Percentiles rank a stretch among this genome's conserved stretches.
Evolutionary conservation across 2,888 invertebrate genomes (phyloP).

Genomic region (Scelioninae gen. 2): DNA sequence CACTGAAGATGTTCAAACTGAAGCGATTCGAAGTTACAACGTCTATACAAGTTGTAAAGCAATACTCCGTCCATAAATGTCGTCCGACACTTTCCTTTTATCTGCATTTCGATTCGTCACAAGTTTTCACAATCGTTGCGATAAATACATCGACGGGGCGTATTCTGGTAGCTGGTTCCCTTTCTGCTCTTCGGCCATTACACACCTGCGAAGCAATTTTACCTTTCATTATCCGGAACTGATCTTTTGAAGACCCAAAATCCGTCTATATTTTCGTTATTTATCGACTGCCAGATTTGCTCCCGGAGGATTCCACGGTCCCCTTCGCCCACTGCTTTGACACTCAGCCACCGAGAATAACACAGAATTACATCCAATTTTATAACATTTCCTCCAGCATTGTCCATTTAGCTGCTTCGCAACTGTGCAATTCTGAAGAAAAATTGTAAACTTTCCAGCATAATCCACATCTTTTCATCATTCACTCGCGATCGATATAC

Average conservation of each 20-base stretch:
- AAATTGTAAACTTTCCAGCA: too few relatives aligned
- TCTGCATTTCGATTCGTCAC: slow-evolving; percentile 41
- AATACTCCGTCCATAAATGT: slow-evolving; percentile 17
- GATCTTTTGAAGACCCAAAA: slow-evolving; percentile 74
- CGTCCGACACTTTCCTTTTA: slow-evolving; percentile 42
- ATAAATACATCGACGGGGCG: slow-evolving; percentile 72
- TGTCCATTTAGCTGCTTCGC: slow-evolving; percentile 13
- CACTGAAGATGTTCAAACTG: too few relatives aligned
- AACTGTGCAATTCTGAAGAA: slow-evolving; percentile 5
- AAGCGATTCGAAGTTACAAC: too few relatives aligned
- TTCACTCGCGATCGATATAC: too few relatives aligned
- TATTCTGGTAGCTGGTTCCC: slow-evolving; percentile 74
- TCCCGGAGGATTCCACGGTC: slow-evolving; percentile 59
- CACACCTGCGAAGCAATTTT: slow-evolving; percentile 74
- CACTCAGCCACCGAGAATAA: slow-evolving; percentile 11
- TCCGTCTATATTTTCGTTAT: slow-evolving; percentile 73
- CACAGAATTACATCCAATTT: too few relatives aligned
- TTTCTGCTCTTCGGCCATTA: slow-evolving; percentile 62
- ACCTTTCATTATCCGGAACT: slow-evolving; percentile 74
- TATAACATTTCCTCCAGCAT: too few relatives aligned
- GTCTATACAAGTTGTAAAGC: too few relatives aligned
- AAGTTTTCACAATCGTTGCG: slow-evolving; percentile 57
- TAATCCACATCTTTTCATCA: too few relatives aligned
- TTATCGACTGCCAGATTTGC: slow-evolving; percentile 72
- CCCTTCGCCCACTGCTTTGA: slow-evolving; percentile 11